phyloP scores from a whole-genome alignment of 2,797 vertebrate species.

The Lates japonicus region DNA sequence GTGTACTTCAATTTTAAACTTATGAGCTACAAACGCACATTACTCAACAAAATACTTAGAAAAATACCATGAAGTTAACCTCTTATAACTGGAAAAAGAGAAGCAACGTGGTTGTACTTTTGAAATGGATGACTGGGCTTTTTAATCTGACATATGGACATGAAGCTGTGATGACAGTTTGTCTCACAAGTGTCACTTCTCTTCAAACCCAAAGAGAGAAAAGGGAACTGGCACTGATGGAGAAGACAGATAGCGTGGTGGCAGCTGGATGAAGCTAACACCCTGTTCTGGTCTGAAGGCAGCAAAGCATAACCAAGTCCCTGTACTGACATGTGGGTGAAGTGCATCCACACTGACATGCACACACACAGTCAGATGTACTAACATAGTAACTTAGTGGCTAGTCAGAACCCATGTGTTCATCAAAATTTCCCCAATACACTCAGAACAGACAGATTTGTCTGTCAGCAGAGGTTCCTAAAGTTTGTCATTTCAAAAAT shows the following conservation, averaged over 20 bases:
- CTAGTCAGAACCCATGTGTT: constrained; percentile 1
- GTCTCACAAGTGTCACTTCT: constrained; percentile 74
- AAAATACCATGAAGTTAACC: constrained; percentile 7
- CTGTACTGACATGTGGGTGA: constrained; percentile 36
- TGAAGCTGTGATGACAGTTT: constrained; percentile 66
- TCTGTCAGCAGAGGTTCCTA: constrained; percentile 4
- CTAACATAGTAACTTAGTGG: constrained; percentile 14
- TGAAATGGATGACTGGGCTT: constrained; percentile 71
- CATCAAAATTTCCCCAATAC: constrained; percentile 25
- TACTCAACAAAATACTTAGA: constrained; percentile 17
- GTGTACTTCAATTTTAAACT: constrained; percentile 12
- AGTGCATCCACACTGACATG: constrained; percentile 34
- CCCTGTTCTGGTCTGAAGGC: constrained; percentile 69
- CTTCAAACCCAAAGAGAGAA: constrained; percentile 68
- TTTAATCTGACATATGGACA: constrained; percentile 63
- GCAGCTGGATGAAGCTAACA: constrained; percentile 79
- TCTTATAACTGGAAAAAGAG: constrained; percentile 52
- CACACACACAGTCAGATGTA: neutral
- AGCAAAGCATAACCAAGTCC: constrained; percentile 67
- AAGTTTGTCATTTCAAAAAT: constrained; percentile 30
- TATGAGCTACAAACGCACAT: neutral
- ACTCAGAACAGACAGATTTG: constrained; percentile 9
- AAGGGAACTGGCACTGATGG: constrained; percentile 81
- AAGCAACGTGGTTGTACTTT: constrained; percentile 45
- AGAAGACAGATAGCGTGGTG: constrained; percentile 70